These are phyloP conservation scores for Xanthia togata DNA, from an alignment of 2,888 invertebrate species.

Conservation along the genomic window DNA sequence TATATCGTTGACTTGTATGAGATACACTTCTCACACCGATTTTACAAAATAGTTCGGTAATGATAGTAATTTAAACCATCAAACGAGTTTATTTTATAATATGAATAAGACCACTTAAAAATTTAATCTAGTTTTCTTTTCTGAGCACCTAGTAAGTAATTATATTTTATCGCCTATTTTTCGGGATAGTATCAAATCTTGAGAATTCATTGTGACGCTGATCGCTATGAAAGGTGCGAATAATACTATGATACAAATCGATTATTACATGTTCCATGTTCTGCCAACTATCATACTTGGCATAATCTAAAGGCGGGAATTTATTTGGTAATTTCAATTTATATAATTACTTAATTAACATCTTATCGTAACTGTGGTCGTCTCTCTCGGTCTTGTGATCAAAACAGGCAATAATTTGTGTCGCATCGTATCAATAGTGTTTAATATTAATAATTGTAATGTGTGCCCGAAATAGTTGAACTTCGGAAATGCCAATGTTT, in stretches of 20 bases:
- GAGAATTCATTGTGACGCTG: neutral
- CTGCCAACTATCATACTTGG: neutral
- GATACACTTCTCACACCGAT: slow-evolving; percentile 33
- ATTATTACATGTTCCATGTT: neutral
- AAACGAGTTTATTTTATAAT: slow-evolving; percentile 19
- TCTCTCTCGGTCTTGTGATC: slow-evolving; percentile 46
- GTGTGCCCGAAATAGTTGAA: slow-evolving; percentile 21
- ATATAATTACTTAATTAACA: slow-evolving; percentile 11
- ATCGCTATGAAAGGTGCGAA: neutral
- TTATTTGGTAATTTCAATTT: neutral
- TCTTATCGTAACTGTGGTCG: slow-evolving; percentile 23
- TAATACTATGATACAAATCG: neutral
- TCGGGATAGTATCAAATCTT: neutral
- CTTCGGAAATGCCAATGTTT: slow-evolving; percentile 56
- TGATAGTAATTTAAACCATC: slow-evolving; percentile 5
- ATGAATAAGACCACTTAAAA: neutral
- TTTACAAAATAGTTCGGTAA: slow-evolving; percentile 4
- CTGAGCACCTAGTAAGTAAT: neutral
- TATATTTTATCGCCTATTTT: neutral
- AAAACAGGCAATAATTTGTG: slow-evolving; percentile 65
- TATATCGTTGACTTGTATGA: neutral
- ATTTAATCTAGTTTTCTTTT: neutral
- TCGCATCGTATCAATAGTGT: slow-evolving; percentile 37
- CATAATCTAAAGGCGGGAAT: neutral
- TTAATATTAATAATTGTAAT: slow-evolving; percentile 28